Evolutionary conservation across 2,113 vertebrate genomes (phyloP), one percentile per base, ranked within the genome.

Genomic region (Erinaceus europaeus): DNA sequence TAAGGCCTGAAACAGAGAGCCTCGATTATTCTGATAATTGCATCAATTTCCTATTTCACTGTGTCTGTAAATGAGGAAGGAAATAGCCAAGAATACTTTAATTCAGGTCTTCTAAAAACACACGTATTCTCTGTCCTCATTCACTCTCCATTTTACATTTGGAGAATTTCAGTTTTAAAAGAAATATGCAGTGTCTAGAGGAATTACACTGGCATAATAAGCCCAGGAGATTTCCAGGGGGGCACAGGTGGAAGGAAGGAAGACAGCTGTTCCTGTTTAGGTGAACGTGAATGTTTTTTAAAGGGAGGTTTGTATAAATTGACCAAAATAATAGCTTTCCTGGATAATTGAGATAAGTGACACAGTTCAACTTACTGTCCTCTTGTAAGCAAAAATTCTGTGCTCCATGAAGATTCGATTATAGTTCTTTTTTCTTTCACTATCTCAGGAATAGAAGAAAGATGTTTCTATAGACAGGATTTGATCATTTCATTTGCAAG

Each of bases 151-250:
- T 80, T 89, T 87, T 71, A 72, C 57, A 89, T 90, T 61, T 68
- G 46, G 61, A 84, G 40, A 92, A 87, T 82, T 77, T 85, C 71
- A 72, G 71, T 75, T 44, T 61, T 89, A 91, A 90, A 91, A 89
- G 71, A 46, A 76, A 57, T 73, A 59, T 73, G 38, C 44, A 64
- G 88, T 93, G 85, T 85, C 91, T 85, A 44, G 61, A 87, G 88
- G 92, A 91, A 94, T 94, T 89, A 75, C n/a, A 36, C 57, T 82
- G 88, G 84, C 71, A 83, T 67, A 89, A 74, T 81, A 90, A 81
- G 25, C 55, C 32, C 40, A 42, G 78, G 82, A 89, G 77, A 87
- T 90, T 87, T 93, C 93, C 91, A 91, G 2, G 59, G 71, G 55
- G 29, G 18, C 78, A 72, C 90, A 92, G 92, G 92, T 94, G 91